A percentile compares a stretch with the other conserved stretches of the same genome.
Evolutionary conservation across 2,113 vertebrate species (phyloP).

Genomic region (Apus apus): DNA sequence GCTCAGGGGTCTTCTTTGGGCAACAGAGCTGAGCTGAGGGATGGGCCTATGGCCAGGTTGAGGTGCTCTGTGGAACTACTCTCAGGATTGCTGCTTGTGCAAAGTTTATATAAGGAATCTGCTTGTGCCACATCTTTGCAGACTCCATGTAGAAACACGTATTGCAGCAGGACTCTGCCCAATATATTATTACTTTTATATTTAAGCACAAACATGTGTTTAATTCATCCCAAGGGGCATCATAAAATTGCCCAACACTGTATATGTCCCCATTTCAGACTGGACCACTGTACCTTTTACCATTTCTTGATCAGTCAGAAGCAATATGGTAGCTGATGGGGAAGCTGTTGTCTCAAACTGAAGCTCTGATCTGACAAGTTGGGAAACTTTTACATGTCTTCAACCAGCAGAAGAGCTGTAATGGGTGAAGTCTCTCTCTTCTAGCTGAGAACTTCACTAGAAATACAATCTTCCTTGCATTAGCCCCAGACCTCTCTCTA

Average conservation of each 20-base stretch:
- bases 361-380: neutral
- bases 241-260: neutral
- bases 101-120: neutral
- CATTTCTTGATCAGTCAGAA: neutral
- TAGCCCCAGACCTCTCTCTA: too few species aligned
- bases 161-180: neutral
- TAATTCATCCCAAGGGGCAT: neutral
- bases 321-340: neutral
- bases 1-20: neutral
- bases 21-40: neutral
- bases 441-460: neutral
- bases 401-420: neutral
- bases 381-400: neutral
- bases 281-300: neutral
- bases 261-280: neutral
- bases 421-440: neutral
- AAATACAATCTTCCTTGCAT: neutral
- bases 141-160: neutral
- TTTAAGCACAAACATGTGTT: neutral
- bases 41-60: rapidly evolving
- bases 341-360: neutral
- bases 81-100: neutral
- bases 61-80: neutral
- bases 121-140: neutral
- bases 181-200: neutral